Percentiles rank a stretch among this genome's conserved stretches.
These are phyloP conservation scores for Incurvaria masculella DNA, from an alignment of 2,888 invertebrate species.

Conservation along the genomic window DNA sequence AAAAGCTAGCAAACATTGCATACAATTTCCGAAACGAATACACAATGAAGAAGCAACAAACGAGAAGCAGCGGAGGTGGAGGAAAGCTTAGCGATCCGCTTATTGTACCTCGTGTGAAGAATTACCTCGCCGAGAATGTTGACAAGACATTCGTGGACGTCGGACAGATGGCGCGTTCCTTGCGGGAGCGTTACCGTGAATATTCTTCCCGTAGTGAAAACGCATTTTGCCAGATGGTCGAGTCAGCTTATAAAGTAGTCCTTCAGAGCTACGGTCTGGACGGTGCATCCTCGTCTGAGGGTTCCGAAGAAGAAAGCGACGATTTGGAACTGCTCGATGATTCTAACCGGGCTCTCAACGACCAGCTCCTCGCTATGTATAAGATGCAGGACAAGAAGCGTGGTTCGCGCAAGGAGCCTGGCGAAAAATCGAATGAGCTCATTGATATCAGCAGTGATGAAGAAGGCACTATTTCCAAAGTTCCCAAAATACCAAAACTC, in stretches of 20 bases:
- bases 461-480: slow-evolving; percentile 35
- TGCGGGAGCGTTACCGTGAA: slow-evolving; percentile 70
- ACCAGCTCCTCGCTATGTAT: slow-evolving; percentile 49
- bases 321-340: slow-evolving; percentile 76
- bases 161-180: slow-evolving; percentile 76
- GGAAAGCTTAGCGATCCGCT: slow-evolving; percentile 52
- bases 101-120: slow-evolving; percentile 60
- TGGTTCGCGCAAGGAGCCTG: slow-evolving; percentile 27
- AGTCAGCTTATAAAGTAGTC: slow-evolving; percentile 71
- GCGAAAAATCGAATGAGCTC: slow-evolving; percentile 44
- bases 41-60: slow-evolving; percentile 51
- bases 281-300: slow-evolving; percentile 56
- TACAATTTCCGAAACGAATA: background rate
- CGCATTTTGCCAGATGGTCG: slow-evolving; percentile 77
- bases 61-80: slow-evolving; percentile 20
- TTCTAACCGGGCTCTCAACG: slow-evolving; percentile 70
- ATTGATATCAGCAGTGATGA: slow-evolving; percentile 48
- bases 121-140: slow-evolving; percentile 79
- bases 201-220: slow-evolving; percentile 77
- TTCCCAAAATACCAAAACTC: slow-evolving; percentile 46
- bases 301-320: slow-evolving; percentile 57
- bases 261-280: slow-evolving; percentile 65
- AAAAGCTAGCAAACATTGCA: too few species aligned
- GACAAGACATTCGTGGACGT: slow-evolving; percentile 80
- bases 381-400: slow-evolving; percentile 52